A percentile compares a stretch with the other conserved stretches of the same genome.
phyloP scores from a whole-genome alignment of 2,113 vertebrate species.

The Sphyrna mokarran region DNA sequence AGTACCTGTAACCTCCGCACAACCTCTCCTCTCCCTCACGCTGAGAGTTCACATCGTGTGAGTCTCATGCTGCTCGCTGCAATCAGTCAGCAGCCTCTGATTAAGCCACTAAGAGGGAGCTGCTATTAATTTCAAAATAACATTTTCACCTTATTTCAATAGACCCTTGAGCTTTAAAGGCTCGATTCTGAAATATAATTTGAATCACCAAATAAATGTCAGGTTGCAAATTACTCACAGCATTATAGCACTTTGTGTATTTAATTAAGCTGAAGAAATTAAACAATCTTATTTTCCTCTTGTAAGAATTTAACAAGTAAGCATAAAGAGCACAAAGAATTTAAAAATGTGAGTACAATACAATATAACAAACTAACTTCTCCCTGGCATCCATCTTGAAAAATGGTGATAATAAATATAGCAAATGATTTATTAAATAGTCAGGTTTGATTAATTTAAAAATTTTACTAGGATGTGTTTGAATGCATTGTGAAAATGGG shows the following conservation, averaged over 20 bases:
- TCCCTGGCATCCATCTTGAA: not conserved
- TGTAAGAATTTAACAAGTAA: not conserved
- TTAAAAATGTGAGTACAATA: not conserved
- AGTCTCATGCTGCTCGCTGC: slow-evolving; percentile 65
- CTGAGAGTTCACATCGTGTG: slow-evolving; percentile 63
- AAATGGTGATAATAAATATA: not conserved
- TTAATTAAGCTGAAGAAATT: slow-evolving; percentile 63
- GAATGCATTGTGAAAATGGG: not conserved
- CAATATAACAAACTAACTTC: not conserved
- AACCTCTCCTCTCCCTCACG: slow-evolving; percentile 58
- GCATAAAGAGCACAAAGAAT: not conserved
- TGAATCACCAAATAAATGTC: slow-evolving; percentile 13
- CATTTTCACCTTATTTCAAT: slow-evolving; percentile 20
- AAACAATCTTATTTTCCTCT: not conserved
- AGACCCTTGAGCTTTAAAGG: not conserved
- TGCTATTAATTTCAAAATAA: slow-evolving; percentile 30
- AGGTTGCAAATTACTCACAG: slow-evolving; percentile 24
- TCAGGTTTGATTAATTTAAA: not conserved
- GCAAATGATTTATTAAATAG: not conserved
- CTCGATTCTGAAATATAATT: not conserved
- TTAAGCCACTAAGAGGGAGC: slow-evolving; percentile 11
- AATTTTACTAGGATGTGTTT: not conserved
- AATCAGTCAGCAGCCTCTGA: slow-evolving; percentile 18
- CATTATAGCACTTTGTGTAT: slow-evolving; percentile 54
- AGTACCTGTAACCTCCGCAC: slow-evolving; percentile 71